Conservation (phyloP, 2,888 invertebrate genomes). For the Meta bourneti region DNA sequence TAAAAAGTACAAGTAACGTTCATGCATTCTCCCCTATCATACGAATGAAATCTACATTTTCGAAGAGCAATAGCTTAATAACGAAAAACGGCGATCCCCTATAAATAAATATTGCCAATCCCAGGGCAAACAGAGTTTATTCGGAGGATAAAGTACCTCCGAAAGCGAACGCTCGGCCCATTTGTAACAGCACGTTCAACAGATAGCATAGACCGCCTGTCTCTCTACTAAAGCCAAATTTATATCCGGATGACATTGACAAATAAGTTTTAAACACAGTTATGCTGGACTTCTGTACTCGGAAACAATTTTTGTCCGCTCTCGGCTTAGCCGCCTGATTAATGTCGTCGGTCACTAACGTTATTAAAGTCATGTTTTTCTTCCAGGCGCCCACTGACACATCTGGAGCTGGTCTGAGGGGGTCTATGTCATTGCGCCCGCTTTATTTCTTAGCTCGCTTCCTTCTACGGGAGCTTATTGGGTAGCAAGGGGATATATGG, state of each 20-base stretch:
- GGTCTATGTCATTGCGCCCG: neutral
- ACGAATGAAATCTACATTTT: too few species aligned
- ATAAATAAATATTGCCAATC: neutral
- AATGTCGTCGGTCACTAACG: constrained; percentile 44
- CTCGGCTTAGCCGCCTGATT: constrained; percentile 48
- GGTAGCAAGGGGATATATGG: too few species aligned
- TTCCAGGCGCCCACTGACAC: constrained; percentile 31
- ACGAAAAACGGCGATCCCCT: neutral
- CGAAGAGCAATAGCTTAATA: too few species aligned
- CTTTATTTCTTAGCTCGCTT: neutral
- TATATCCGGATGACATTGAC: constrained; percentile 58
- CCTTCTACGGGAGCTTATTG: too few species aligned
- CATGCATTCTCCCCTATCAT: too few species aligned
- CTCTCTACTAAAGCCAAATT: constrained; percentile 48
- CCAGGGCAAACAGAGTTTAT: neutral
- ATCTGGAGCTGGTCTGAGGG: constrained; percentile 12
- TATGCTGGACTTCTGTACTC: constrained; percentile 9
- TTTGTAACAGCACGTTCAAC: constrained; percentile 45
- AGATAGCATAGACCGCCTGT: constrained; percentile 29
- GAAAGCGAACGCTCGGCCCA: neutral
- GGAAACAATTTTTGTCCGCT: constrained; percentile 55
- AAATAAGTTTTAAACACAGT: constrained; percentile 61
- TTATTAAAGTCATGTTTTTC: constrained; percentile 69
- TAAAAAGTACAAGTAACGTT: too few species aligned
- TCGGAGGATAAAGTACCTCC: neutral